Evolutionary conservation across 2,888 invertebrate species (phyloP), one percentile per base, ranked within the genome.

Genomic region (Horisme vitalbata): DNA sequence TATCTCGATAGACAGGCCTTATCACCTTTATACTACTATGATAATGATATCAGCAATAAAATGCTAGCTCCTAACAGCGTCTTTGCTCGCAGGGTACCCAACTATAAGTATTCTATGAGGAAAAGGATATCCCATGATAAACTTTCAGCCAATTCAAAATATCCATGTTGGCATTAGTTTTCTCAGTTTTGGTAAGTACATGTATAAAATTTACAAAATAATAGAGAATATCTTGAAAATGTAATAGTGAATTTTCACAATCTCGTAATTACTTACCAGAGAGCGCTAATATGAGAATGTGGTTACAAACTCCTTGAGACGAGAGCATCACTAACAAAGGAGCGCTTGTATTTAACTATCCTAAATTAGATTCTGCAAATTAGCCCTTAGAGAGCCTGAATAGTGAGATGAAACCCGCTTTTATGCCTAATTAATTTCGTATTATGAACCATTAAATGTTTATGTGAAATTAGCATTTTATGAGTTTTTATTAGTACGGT

Each of bases 401-500:
- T 13, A 9, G 7, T 31, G 26, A 11, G 2, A n/a, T 44, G 13
- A 21, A 27, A 28, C 13, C 21, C 8, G 23, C 31, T 20, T 28
- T 4, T 26, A 20, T 14, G 26, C 20, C 9, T 41, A 20, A 31
- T 52, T 44, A 44, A 44, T 26, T 38, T 36, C 14, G 26, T 33
- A 21, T 31, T 20, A 45, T 13, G 31, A 38, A 37, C 45, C 28
- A 21, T 41, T 34, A 34, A 52, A 23, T 8, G 23, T 1, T 21
- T n/a, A 33, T 44, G 18, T 32, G 4, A 18, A 37, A 26, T 13
- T 18, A 15, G 11, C 28, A 52, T 55, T 43, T 44, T 41, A 48
- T 48, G 18, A 18, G 34, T 27, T 7, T 47, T 21, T 38, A 38
- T 12, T 26, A 28, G 9, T 9, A 13, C 23, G 20, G 8, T 4